These are phyloP conservation scores for Cabera pusaria DNA, from an alignment of 2,888 invertebrate genomes.

Conservation along the genomic window DNA sequence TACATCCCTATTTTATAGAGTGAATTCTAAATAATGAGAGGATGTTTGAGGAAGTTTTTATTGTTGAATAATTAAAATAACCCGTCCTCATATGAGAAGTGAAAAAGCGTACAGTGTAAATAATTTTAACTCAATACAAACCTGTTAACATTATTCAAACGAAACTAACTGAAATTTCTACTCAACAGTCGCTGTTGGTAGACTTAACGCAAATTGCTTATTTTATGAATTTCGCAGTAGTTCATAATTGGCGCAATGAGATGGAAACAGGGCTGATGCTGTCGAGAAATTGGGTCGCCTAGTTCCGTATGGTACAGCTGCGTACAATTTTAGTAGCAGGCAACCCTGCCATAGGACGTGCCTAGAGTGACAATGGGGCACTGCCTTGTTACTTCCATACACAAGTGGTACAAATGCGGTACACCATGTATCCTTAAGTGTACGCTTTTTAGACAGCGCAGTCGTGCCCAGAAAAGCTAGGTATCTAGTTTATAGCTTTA, in stretches of 20 bases:
- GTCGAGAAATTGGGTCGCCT: constrained; percentile 49
- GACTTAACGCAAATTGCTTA: constrained; percentile 26
- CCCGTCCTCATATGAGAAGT: no score
- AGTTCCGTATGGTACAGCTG: constrained; percentile 50
- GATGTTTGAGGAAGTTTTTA: no score
- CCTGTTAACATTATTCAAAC: no score
- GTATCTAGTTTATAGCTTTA: no score
- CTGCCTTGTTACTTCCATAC: constrained; percentile 44
- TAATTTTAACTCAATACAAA: no score
- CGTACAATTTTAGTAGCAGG: constrained; percentile 64
- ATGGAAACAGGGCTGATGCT: constrained; percentile 46
- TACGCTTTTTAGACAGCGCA: constrained; percentile 25
- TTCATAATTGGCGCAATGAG: constrained; percentile 36
- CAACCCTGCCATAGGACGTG: constrained; percentile 55
- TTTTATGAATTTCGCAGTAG: constrained; percentile 32
- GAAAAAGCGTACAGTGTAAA: no score
- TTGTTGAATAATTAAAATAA: no score
- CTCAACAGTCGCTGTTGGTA: constrained; percentile 10
- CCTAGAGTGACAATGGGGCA: constrained; percentile 47
- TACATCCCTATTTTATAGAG: no score
- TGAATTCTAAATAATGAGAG: no score
- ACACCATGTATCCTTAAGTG: constrained; percentile 40
- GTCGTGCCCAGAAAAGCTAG: constrained; percentile 16
- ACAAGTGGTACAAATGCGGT: constrained; percentile 44
- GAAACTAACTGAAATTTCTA: constrained; percentile 5